Evolutionary conservation across 2,113 vertebrate species (phyloP).

Genomic region (Gopherus evgoodei): DNA sequence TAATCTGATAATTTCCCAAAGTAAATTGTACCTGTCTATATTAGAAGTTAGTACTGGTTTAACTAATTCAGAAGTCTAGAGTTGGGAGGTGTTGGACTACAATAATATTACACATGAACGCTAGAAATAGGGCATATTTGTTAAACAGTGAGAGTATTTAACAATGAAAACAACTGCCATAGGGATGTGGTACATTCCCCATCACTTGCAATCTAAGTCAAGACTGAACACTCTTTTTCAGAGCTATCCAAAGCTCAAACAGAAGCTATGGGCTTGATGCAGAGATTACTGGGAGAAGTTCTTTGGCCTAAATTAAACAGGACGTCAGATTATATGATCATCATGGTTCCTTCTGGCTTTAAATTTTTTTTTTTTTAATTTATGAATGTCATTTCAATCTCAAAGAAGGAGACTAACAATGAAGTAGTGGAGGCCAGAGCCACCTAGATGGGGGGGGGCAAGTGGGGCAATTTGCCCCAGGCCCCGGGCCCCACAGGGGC

Average conservation of each 20-base stretch:
- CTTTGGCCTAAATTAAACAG: not conserved
- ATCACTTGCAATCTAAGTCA: not conserved
- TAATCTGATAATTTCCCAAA: not conserved
- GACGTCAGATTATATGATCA: not conserved
- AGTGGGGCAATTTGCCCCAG: too few species aligned
- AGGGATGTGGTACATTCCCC: not conserved
- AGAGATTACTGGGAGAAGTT: not conserved
- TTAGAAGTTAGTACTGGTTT: not conserved
- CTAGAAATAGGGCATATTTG: rapidly evolving
- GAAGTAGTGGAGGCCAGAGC: not conserved
- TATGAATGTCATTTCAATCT: not conserved
- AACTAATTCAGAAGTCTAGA: not conserved
- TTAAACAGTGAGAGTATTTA: not conserved
- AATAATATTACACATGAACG: not conserved
- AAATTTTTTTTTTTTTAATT: too few species aligned
- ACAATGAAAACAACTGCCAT: not conserved
- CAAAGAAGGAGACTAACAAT: not conserved
- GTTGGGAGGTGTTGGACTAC: not conserved
- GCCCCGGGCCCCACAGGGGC: too few species aligned
- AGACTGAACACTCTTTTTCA: not conserved
- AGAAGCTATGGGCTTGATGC: not conserved
- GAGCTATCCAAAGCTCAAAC: not conserved
- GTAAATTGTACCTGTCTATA: not conserved
- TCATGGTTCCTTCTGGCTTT: not conserved
- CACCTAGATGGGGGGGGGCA: too few species aligned